These are phyloP conservation scores for Zeuzera pyrina DNA, from an alignment of 2,888 invertebrate species.

Conservation along the genomic window DNA sequence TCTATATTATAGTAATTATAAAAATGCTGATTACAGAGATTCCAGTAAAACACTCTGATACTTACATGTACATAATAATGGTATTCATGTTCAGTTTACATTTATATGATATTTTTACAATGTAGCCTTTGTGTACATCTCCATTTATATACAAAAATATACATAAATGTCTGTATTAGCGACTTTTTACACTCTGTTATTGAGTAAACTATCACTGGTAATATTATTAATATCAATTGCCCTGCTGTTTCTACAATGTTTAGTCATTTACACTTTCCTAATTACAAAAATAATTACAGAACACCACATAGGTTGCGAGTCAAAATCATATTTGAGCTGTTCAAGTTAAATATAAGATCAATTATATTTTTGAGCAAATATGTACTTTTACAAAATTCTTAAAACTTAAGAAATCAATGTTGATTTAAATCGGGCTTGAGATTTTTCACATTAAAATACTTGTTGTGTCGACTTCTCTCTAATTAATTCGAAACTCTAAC, in stretches of 20 bases:
- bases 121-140: conserved; percentile 49
- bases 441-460: too few species aligned
- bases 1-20: too few species aligned
- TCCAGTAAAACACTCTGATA: conserved; percentile 53
- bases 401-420: too few species aligned
- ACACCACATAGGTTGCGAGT: not conserved
- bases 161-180: conserved; percentile 55
- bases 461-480: too few species aligned
- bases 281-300: conserved; percentile 1
- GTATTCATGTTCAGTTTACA: conserved; percentile 37
- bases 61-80: conserved; percentile 31
- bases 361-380: conserved; percentile 1
- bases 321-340: conserved; percentile 1
- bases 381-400: not conserved
- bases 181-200: conserved; percentile 23
- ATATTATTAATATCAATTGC: too few species aligned
- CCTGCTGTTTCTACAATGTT: not conserved
- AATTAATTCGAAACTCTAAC: too few species aligned
- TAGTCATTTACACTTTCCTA: not conserved
- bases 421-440: too few species aligned
- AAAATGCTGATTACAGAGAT: conserved; percentile 64
- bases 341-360: not conserved
- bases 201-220: conserved; percentile 34
- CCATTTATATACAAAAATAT: conserved; percentile 70
- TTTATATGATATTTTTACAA: conserved; percentile 58